phyloP scores from a whole-genome alignment of 2,888 invertebrate genomes.

The Mythimna vitellina region DNA sequence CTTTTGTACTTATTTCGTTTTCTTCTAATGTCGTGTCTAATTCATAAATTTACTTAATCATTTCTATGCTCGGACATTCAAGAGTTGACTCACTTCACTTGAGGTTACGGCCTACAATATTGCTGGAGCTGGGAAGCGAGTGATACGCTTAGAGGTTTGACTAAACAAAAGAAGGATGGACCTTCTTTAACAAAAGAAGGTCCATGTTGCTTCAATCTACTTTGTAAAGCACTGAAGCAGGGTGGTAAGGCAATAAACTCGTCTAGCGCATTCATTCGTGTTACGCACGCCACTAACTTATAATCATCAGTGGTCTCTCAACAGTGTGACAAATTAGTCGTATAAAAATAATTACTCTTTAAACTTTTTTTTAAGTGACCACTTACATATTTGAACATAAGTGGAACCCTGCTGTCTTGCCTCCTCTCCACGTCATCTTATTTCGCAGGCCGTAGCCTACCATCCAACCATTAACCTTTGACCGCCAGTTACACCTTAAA shows the following conservation, averaged over 20 bases:
- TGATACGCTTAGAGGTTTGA: background rate
- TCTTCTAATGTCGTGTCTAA: slow-evolving; percentile 32
- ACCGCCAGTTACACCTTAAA: background rate
- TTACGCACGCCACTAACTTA: background rate
- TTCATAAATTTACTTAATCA: slow-evolving; percentile 26
- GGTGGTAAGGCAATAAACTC: background rate
- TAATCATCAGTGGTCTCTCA: background rate
- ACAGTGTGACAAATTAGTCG: background rate
- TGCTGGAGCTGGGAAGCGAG: background rate
- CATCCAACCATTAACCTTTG: slow-evolving; percentile 4
- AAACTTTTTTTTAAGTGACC: background rate
- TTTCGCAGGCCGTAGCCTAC: slow-evolving; percentile 9
- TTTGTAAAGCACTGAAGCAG: background rate
- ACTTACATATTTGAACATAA: background rate
- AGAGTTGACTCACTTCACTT: background rate
- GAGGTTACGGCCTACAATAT: slow-evolving; percentile 10
- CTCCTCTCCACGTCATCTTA: background rate
- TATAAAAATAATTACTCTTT: too few relatives aligned
- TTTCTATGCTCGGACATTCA: background rate
- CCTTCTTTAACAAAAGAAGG: background rate
- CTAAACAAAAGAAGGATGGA: background rate
- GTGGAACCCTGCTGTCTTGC: background rate
- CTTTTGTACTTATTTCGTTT: slow-evolving; percentile 38
- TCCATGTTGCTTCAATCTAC: background rate
- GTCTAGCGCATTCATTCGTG: background rate